Conservation (phyloP, 2,888 invertebrate species). For the Pseudococcus jackbeardsleyi region DNA sequence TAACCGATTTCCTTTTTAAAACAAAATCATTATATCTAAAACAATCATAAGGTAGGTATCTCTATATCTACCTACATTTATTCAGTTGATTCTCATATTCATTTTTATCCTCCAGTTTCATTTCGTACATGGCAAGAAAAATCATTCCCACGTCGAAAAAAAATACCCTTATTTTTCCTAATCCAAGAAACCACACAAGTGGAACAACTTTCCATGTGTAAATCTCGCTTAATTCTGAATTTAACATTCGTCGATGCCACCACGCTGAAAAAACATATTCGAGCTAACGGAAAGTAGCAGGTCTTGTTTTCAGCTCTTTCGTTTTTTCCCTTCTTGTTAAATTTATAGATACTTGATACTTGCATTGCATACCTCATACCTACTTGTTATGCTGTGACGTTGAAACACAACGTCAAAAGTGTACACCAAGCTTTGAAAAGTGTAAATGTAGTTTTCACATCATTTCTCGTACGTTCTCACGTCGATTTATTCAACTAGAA, state of each 20-base stretch:
- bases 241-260: background rate
- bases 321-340: slow-evolving; percentile 1
- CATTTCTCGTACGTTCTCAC: background rate
- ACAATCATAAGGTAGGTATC: no score
- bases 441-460: background rate
- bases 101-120: no score
- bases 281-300: slow-evolving; percentile 13
- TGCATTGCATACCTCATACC: slow-evolving; percentile 1
- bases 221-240: background rate
- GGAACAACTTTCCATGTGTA: background rate
- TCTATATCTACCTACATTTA: background rate
- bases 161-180: background rate
- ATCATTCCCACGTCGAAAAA: background rate
- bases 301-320: slow-evolving; percentile 24
- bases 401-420: background rate
- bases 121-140: no score
- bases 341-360: slow-evolving; percentile 16
- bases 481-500: no score
- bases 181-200: background rate
- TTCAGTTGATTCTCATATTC: no score
- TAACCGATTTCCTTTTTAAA: no score
- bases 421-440: background rate
- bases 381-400: background rate
- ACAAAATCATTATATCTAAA: no score
- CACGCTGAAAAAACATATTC: slow-evolving; percentile 18